Evolutionary conservation across 1,140 invertebrate species (phyloP), one percentile per base, ranked within the genome.

Genomic region (Orussus abietinus): DNA sequence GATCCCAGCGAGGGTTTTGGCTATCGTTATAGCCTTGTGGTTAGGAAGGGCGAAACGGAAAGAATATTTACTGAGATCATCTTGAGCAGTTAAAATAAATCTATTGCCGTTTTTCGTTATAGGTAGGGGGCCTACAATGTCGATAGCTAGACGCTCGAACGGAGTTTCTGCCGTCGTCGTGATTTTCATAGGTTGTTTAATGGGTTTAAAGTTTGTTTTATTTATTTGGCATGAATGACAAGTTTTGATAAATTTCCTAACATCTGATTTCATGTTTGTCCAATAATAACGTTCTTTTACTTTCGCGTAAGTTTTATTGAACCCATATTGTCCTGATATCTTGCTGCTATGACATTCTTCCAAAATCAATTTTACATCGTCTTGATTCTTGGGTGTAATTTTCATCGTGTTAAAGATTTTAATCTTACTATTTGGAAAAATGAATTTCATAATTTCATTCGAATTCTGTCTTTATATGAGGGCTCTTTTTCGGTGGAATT

Each of bases 1-100:
- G 12, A 49, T 44, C 17, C 50, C 30, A 15, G 59, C 42, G 22
- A 65, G 44, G 12, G 15, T 21, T 31, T 55, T 38, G 12, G 64
- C 58, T 14, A 66, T 47, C 2, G 57, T 67, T 35, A 45, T 25
- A 5, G 59, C 48, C 45, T 64, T 56, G 32, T 69, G 67, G 47
- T 67, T 62, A 9, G 51, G 54, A 7, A 63, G 56, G 6, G 65
- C 30, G 18, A 45, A 51, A 12, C 55, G 55, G 35, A 55, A 49
- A 9, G 57, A 53, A 42, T 47, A 72, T 59, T 67, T 68, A 7
- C 62, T 59, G n/a, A 67, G 42, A 49, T 66, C 58, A 34, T 69
- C 64, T 51, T 64, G 64, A 4, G 63, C 29, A 13, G 62, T 61
- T 14, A 66, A 36, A n/a, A 68, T 61, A 45, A 46, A 66, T 49